phyloP scores from a whole-genome alignment of 2,888 invertebrate species.

The Trichopria drosophilae region DNA sequence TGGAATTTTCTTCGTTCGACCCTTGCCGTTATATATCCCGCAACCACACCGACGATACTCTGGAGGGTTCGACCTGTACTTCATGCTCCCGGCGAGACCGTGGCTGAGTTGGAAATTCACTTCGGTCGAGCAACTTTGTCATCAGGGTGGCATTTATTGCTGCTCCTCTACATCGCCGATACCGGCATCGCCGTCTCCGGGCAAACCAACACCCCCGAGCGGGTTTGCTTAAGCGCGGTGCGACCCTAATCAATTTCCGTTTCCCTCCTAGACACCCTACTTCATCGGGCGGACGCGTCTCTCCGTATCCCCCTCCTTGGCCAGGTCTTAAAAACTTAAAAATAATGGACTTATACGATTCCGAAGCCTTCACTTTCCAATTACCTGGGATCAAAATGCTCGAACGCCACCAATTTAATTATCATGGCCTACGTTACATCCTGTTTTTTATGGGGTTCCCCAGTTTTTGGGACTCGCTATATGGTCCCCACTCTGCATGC shows the following conservation, averaged over 20 bases:
- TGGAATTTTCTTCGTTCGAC: slow-evolving; percentile 32
- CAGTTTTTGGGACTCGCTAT: no score
- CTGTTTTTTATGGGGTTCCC: no score
- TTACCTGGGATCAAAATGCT: no score
- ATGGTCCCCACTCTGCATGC: no score
- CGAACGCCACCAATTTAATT: no score
- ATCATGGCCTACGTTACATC: no score
- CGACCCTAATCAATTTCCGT: slow-evolving; percentile 33
- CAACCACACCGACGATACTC: slow-evolving; percentile 11
- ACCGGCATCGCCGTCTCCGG: slow-evolving; percentile 17
- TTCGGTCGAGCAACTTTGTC: slow-evolving; percentile 34
- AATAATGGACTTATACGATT: no score
- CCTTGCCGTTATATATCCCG: slow-evolving; percentile 11
- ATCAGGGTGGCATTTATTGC: slow-evolving; percentile 39
- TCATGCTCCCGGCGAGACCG: slow-evolving; percentile 13
- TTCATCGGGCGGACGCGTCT: slow-evolving; percentile 9
- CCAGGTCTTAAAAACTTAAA: no score
- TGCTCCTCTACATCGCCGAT: slow-evolving; percentile 14
- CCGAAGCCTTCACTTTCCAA: no score
- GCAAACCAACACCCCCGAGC: slow-evolving; percentile 24
- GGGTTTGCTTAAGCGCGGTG: slow-evolving; percentile 19
- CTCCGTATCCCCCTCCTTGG: background rate
- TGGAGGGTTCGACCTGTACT: slow-evolving; percentile 10
- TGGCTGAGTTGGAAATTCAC: slow-evolving; percentile 33
- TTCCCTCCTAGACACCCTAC: no score